Evolutionary conservation across 2,113 vertebrate genomes (phyloP).

Genomic region (Notiomystis cincta): DNA sequence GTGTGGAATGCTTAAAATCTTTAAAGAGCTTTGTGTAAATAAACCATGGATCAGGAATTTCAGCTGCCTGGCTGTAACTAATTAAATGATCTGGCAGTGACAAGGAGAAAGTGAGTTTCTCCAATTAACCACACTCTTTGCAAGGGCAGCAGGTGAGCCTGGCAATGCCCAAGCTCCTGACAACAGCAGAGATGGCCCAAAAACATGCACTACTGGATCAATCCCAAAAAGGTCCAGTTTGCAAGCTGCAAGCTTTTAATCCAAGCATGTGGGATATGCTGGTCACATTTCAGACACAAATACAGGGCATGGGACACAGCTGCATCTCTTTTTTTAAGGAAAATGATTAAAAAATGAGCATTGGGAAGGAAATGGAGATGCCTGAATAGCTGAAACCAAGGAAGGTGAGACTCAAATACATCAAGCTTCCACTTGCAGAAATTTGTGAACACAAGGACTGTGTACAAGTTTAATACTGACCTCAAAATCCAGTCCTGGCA

Average conservation of each 20-base stretch:
- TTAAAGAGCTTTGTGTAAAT: background rate
- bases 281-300: rapidly evolving
- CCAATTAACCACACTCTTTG: background rate
- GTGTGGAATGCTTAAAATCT: background rate
- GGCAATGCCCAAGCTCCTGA: background rate
- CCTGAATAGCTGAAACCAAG: background rate
- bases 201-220: rapidly evolving
- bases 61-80: background rate
- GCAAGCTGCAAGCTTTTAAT: background rate
- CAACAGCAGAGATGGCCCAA: background rate
- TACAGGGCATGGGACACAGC: background rate
- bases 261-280: rapidly evolving
- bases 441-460: background rate
- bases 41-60: background rate
- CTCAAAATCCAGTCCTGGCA: background rate
- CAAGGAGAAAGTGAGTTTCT: background rate
- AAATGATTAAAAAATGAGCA: background rate
- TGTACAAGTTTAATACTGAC: background rate
- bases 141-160: background rate
- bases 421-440: background rate
- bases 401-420: background rate
- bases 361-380: background rate
- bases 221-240: background rate
- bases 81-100: background rate
- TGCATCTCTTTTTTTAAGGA: background rate